These are phyloP conservation scores for Coranthus polyacanthus DNA, from an alignment of 2,797 vertebrate species.

Conservation along the genomic window DNA sequence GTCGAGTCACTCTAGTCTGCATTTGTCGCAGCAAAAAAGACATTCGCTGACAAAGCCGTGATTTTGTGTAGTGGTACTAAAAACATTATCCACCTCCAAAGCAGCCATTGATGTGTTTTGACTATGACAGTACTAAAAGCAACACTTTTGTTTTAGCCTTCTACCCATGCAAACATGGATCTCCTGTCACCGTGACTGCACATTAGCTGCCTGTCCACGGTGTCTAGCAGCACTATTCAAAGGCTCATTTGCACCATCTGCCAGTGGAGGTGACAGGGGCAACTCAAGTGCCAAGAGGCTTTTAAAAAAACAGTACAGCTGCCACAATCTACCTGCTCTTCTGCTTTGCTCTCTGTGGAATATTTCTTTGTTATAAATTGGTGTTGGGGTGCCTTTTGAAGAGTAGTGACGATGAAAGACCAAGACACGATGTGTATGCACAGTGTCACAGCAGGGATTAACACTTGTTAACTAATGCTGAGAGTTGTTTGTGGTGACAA, in stretches of 20 bases:
- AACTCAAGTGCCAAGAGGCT: constrained; percentile 41
- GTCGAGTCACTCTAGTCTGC: constrained; percentile 31
- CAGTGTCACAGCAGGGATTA: constrained; percentile 45
- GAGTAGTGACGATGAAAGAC: constrained; percentile 34
- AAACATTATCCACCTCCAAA: constrained; percentile 19
- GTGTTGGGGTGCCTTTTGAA: constrained; percentile 48
- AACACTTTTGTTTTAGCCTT: constrained; percentile 39
- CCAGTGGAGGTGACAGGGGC: constrained; percentile 58
- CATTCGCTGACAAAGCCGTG: constrained; percentile 28
- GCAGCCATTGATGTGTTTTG: constrained; percentile 45
- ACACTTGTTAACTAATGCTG: constrained; percentile 33
- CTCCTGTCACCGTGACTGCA: constrained; percentile 27
- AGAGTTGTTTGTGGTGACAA: constrained; percentile 27
- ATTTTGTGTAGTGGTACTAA: constrained; percentile 24
- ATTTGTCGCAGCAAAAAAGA: constrained; percentile 41
- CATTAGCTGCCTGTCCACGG: constrained; percentile 31
- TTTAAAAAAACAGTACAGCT: constrained; percentile 37
- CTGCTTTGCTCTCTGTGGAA: constrained; percentile 27
- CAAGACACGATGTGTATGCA: constrained; percentile 26
- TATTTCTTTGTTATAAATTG: constrained; percentile 30
- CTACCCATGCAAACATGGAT: constrained; percentile 24
- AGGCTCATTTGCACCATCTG: constrained; percentile 74
- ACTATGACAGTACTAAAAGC: constrained; percentile 39
- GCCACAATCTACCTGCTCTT: constrained; percentile 42
- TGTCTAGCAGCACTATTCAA: constrained; percentile 45